Conservation (phyloP, 2,113 vertebrate genomes). For the Sander lucioperca region DNA sequence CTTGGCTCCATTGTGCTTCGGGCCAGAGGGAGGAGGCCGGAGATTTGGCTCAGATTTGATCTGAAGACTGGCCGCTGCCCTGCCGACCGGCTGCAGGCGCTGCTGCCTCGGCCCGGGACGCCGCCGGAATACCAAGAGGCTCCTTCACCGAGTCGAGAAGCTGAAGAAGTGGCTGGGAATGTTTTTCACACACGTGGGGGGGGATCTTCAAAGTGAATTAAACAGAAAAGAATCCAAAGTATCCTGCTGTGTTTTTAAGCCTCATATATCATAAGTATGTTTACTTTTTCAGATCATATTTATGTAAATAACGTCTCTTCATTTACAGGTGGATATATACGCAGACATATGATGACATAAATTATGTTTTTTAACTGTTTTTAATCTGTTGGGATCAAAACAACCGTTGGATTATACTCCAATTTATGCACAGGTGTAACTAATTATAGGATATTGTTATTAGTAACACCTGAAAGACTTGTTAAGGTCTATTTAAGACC, state of each 20-base stretch:
- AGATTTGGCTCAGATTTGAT: slow-evolving; percentile 39
- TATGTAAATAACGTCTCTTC: not conserved
- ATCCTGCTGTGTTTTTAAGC: not conserved
- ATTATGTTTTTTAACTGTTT: too few species aligned
- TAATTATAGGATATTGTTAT: not conserved
- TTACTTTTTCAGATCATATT: too few species aligned
- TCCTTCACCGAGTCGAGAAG: not conserved
- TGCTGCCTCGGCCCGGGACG: not conserved
- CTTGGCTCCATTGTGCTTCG: slow-evolving; percentile 15
- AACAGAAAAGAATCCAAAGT: not conserved
- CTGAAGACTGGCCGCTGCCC: slow-evolving; percentile 11
- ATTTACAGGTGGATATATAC: not conserved
- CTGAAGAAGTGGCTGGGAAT: not conserved
- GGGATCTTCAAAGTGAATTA: not conserved
- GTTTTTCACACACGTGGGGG: not conserved
- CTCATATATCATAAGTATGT: not conserved
- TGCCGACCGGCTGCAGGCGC: not conserved
- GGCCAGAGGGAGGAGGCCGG: slow-evolving; percentile 7
- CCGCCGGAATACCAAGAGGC: slow-evolving; percentile 36
- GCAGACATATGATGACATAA: not conserved
- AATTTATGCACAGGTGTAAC: not conserved
- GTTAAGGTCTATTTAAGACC: not conserved
- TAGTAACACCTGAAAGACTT: not conserved
- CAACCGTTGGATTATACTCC: not conserved
- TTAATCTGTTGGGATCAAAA: not conserved